A percentile compares a stretch with the other conserved stretches of the same genome.
Conservation (phyloP, 2,797 vertebrate genomes). For the Gymnodraco acuticeps region DNA sequence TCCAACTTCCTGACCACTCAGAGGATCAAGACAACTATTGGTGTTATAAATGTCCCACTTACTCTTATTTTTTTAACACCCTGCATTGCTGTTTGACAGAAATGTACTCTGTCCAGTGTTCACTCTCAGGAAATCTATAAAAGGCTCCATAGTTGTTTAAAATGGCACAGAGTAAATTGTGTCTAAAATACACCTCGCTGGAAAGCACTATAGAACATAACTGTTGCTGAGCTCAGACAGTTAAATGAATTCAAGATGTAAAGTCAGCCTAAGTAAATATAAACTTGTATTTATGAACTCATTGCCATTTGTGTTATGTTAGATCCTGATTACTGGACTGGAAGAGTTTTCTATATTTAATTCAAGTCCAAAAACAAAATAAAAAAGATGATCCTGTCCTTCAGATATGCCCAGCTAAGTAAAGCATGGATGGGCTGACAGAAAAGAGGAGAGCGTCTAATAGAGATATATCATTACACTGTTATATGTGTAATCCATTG, state of each 20-base stretch:
- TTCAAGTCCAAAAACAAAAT: not conserved
- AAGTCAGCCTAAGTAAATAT: not conserved
- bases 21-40: constrained; percentile 39
- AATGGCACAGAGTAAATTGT: constrained; percentile 2
- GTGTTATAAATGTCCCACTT: constrained; percentile 35
- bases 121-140: constrained; percentile 24
- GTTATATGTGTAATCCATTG: constrained; percentile 78
- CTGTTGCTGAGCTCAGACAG: constrained; percentile 6
- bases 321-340: not conserved
- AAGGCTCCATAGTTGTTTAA: constrained; percentile 30
- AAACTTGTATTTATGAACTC: not conserved
- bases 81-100: constrained; percentile 19
- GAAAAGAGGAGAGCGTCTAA: constrained; percentile 53
- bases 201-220: constrained; percentile 11
- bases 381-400: not conserved
- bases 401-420: not conserved
- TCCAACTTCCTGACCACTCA: constrained; percentile 24
- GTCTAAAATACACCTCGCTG: constrained; percentile 4
- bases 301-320: not conserved
- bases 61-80: constrained; percentile 28
- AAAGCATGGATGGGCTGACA: constrained; percentile 17
- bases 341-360: not conserved
- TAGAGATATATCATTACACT: constrained; percentile 78
- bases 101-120: constrained; percentile 16
- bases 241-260: not conserved